Evolutionary conservation across 2,113 vertebrate species (phyloP), one percentile per base, ranked within the genome.

Genomic region (Leptosomus discolor): DNA sequence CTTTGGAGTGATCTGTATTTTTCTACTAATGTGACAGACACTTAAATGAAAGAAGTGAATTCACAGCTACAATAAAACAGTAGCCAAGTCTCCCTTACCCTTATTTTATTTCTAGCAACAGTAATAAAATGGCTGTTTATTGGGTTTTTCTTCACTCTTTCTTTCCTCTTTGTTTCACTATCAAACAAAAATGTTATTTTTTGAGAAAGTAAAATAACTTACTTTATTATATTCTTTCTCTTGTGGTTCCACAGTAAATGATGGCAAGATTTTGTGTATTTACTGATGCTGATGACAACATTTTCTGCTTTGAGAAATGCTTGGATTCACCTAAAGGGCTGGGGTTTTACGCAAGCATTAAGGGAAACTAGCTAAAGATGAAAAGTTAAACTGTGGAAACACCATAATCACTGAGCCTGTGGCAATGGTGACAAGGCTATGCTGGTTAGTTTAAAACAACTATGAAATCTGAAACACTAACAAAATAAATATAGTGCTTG

Each of bases 81-180:
- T 63, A 92, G 81, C 92, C 92, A 91, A 57, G 58, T 88, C 95
- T 97, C 81, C 82, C 63, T 94, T 92, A 84, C 58, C 56, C 34
- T 77, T 97, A 80, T 92, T 97, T 97, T 94, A 97, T 96, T 97
- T 95, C 97, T 64, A 92, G 93, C 58, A 94, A 94, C 78, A 95
- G 97, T 97, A 97, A 98, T 98, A 98, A 98, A 98, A 96, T 77
- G 95, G 64, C 85, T 97, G 36, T 98, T 98, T 98, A 98, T 96
- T 93, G 97, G 94, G 95, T 96, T 87, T 96, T 96, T 73, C 45
- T 88, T 92, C 83, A 65, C 53, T 83, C 76, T 86, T 82, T 36
- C 64, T 95, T 67, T 79, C 53, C 56, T 69, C 68, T 92, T 48
- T 87, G 97, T 96, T 98, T 98, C 97, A 96, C 95, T 94, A 89